Evolutionary conservation across 2,113 vertebrate genomes (phyloP), one percentile per base, ranked within the genome.

Genomic region (Sterna hirundo): DNA sequence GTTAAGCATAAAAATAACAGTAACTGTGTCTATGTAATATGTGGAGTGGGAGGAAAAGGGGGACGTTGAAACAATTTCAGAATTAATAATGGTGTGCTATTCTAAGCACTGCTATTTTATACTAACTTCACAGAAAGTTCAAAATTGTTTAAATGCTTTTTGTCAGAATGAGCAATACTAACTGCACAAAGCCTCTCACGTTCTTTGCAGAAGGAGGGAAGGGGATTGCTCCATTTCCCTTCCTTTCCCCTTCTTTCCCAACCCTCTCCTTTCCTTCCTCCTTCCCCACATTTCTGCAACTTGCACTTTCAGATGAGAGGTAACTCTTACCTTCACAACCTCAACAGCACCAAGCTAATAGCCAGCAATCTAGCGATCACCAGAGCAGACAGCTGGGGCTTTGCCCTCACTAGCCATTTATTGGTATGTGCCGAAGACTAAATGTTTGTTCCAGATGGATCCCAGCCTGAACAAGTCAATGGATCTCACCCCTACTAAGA

Each of bases 1-100:
- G 54, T 58, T 95, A 83, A 86, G 87, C 70, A 91, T 46, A 94
- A 95, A 97, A 97, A 93, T 91, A 95, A 93, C 70, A 90, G 91
- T 76, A 82, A 55, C 78, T 46, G 10, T 95, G 58, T 90, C 89
- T 91, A 15, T 80, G 49, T 87, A 79, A 93, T 19, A 5, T 66
- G 54, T 83, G 30, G 92, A 94, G 60, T 90, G 51, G 85, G 93
- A 94, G 93, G 93, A 52, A 76, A 95, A 83, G 34, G 49, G 15
- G 34, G n/a, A 90, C 46, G 88, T 95, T 34, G 92, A 93, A 94
- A 87, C 90, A 92, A 90, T 94, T 91, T 88, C 68, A 90, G 87
- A 84, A 81, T 90, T 77, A 94, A 91, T 95, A 83, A 94, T 19
- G 29, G 40, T 64, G 71, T 88, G 93, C 90, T 86, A 84, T 66